Conservation (phyloP, 2,888 invertebrate species). For the Xanthorhoe designata region DNA sequence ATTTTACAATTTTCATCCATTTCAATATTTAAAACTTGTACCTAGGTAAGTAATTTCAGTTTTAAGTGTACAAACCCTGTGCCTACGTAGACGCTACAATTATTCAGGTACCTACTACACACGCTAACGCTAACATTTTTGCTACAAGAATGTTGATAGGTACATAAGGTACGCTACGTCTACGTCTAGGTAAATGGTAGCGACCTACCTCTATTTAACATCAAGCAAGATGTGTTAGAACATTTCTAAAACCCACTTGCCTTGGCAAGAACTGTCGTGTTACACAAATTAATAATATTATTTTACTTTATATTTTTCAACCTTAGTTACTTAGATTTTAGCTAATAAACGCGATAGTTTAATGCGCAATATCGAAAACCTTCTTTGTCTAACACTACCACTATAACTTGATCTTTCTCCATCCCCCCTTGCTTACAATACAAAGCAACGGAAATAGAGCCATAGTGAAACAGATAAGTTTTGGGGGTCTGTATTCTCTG, state of each 20-base stretch:
- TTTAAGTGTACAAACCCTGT: too few relatives aligned
- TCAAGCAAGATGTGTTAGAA: neutral
- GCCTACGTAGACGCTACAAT: too few relatives aligned
- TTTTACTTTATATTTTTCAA: neutral
- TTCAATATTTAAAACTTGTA: too few relatives aligned
- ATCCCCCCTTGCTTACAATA: neutral
- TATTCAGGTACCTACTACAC: too few relatives aligned
- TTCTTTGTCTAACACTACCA: neutral
- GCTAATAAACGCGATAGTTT: neutral
- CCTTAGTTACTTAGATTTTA: neutral
- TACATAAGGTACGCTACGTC: neutral
- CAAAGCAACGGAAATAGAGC: neutral
- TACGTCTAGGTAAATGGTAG: neutral
- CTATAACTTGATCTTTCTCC: constrained; percentile 1
- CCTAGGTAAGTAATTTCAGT: too few relatives aligned
- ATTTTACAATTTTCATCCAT: too few relatives aligned
- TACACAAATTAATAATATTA: neutral
- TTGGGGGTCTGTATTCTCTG: constrained; percentile 1
- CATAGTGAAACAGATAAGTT: neutral
- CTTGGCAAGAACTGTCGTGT: neutral
- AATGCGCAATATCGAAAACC: neutral
- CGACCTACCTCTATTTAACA: constrained; percentile 1
- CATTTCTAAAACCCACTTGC: neutral
- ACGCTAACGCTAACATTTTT: neutral
- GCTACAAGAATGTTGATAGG: neutral